These are phyloP conservation scores for Parazoanthus darwini DNA, from an alignment of 92 coral and sea anemone genomes.

Conservation along the genomic window DNA sequence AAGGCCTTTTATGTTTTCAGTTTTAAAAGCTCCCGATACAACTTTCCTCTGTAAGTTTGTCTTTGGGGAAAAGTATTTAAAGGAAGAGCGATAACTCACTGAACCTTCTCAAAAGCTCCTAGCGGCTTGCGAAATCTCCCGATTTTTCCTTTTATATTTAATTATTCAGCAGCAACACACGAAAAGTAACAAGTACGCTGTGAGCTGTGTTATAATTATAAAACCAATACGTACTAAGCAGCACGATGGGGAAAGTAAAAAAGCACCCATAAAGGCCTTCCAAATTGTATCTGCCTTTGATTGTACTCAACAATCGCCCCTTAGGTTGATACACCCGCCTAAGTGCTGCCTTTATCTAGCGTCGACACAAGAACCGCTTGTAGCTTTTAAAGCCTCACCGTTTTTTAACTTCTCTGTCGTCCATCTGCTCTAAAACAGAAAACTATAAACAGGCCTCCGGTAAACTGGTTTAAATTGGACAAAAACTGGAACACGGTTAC, in stretches of 20 bases:
- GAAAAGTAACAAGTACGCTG: constrained; percentile 16
- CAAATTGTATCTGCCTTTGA: constrained; percentile 24
- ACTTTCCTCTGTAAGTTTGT: constrained; percentile 5
- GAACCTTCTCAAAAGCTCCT: constrained; percentile 21
- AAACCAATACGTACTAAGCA: constrained; percentile 32
- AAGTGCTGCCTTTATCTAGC: constrained; percentile 14
- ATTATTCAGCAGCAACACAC: constrained; percentile 35
- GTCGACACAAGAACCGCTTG: constrained; percentile 26
- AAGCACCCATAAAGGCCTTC: constrained; percentile 19
- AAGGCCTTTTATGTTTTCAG: background rate
- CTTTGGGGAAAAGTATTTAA: constrained; percentile 24
- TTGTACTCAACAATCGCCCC: constrained; percentile 11
- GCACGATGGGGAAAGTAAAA: constrained; percentile 13
- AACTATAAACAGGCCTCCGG: constrained; percentile 12
- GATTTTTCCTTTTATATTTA: constrained; percentile 1
- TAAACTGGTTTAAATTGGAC: constrained; percentile 12
- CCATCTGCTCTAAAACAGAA: constrained; percentile 18
- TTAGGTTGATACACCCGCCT: constrained; percentile 26
- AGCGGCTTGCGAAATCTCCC: constrained; percentile 26
- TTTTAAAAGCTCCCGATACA: constrained; percentile 15
- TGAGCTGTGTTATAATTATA: constrained; percentile 27
- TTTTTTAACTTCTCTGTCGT: constrained; percentile 7
- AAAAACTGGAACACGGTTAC: constrained; percentile 15
- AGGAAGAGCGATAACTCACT: constrained; percentile 24
- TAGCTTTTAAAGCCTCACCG: constrained; percentile 22